Base-by-base conservation (phyloP, 2,113 vertebrate species). In the Tachycineta bicolor region DNA sequence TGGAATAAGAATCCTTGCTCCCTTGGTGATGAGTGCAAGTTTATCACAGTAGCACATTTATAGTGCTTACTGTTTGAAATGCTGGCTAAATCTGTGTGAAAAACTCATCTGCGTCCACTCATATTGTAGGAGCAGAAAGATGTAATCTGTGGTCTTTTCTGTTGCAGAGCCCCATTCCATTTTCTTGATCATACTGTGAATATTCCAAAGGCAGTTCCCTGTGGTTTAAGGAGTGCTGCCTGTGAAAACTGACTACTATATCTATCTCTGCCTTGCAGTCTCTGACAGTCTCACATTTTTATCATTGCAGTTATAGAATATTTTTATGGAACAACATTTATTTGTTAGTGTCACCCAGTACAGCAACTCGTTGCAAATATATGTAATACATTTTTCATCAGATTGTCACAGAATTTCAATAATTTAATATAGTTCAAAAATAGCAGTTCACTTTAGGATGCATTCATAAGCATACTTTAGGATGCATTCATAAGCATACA, bases 371-470 rank as follows among this genome's bases (percentile, higher is more conserved):
- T 28, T 75, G 60, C 20, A 89, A 68, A 78, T 81, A 71, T 33
- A 64, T 49, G 64, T 49, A 81, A 90, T 83, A 24, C 39, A 92
- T 94, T 95, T 96, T 89, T 96, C 44, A 88, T 81, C 50, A 77
- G 79, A 59, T 52, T 74, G 47, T 63, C 60, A 67, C 20, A 87
- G 49, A 52, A 89, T 88, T 93, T 95, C 39, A 92, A 62, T 83
- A 95, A 89, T 80, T 83, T 60, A 93, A 41, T 83, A 22, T 68
- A 63, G 82, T 73, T 87, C 53, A 87, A 78, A 96, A 94, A 67
- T 39, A 96, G 18, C 22, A 78, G 52, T 80, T 93, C 47, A 68
- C 25, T 88, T 92, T 52, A 71, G 60, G 33, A 87, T 53, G 56
- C 39, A 62, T 12, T 59, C 26, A 43, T 58, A 84, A 63, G 19